Base-by-base conservation (phyloP, 2,113 vertebrate genomes). In the Elgaria multicarinata region DNA sequence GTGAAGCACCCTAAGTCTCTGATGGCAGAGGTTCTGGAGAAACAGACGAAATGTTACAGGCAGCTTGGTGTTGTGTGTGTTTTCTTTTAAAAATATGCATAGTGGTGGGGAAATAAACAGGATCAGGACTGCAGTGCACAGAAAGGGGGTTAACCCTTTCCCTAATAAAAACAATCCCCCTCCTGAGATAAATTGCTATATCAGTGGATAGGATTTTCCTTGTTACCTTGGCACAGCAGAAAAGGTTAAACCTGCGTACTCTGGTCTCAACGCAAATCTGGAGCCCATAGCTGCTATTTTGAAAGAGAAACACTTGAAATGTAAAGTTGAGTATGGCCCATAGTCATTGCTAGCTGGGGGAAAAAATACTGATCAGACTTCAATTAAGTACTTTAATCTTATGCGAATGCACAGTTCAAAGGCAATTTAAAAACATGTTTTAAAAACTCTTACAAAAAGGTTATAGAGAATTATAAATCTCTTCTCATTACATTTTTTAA, bases 381-480 rank as follows among this genome's bases (percentile, higher is more conserved):
- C 36, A 26, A 5, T 1, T 44, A 72, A 72, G 13, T n/a, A 9
- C 28, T 74, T 64, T 66, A 64, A 64, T 89, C 22, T 6, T 50
- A 36, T 26, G 31, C 55, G 83, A 64, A 42, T 5, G 26, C 3
- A 9, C 31, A 89, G 22, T 42, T 62, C 55, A 86, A 77, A 86
- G 3, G 28, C 28, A 77, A 50, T 58, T 71, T 62, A 53, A 85
- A 88, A 74, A 85, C 62, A 86, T 31, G 36, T 90, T 90, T 86
- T 42, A 55, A 28, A 90, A 67, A 93, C 28, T 75, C 86, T n/a
- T 72, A 46, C 33, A 87, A 44, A 93, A 55, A 74, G 5, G 53
- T 26, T 42, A 24, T 18, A 64, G 22, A 8, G 16, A 86, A 77
- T 13, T 77, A 74, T 85, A 92, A 87, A 93, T 75, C 31, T 33